A percentile compares a stretch with the other conserved stretches of the same genome.
Conservation (phyloP, 1,140 invertebrate species). For the Caenorhabditis tropicalis region DNA sequence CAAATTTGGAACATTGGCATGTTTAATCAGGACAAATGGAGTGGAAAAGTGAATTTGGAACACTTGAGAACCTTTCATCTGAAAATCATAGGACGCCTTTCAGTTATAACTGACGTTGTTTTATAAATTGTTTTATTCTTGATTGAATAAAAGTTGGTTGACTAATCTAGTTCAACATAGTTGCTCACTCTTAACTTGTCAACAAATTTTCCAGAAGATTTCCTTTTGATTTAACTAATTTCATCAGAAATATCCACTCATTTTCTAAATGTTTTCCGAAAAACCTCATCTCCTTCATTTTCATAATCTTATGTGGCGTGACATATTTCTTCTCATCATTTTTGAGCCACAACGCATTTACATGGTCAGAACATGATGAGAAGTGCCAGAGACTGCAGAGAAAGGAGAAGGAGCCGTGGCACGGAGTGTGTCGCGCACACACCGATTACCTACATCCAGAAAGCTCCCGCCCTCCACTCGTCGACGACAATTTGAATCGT, state of each 20-base stretch:
- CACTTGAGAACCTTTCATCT: no score
- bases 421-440: neutral
- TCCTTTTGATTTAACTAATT: neutral
- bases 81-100: no score
- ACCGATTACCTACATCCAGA: constrained; percentile 24
- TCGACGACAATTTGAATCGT: constrained; percentile 9
- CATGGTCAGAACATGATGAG: neutral
- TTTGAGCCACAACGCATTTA: constrained; percentile 11
- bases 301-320: constrained; percentile 30
- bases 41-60: no score
- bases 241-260: neutral
- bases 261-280: neutral
- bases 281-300: neutral
- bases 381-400: neutral
- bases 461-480: neutral
- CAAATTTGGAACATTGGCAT: no score
- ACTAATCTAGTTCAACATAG: no score
- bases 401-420: neutral
- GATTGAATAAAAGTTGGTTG: no score
- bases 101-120: no score
- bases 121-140: no score
- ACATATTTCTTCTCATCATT: constrained; percentile 18
- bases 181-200: no score
- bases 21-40: no score
- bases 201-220: no score